phyloP scores from a whole-genome alignment of 2,888 invertebrate genomes.

The Villa cingulata region DNA sequence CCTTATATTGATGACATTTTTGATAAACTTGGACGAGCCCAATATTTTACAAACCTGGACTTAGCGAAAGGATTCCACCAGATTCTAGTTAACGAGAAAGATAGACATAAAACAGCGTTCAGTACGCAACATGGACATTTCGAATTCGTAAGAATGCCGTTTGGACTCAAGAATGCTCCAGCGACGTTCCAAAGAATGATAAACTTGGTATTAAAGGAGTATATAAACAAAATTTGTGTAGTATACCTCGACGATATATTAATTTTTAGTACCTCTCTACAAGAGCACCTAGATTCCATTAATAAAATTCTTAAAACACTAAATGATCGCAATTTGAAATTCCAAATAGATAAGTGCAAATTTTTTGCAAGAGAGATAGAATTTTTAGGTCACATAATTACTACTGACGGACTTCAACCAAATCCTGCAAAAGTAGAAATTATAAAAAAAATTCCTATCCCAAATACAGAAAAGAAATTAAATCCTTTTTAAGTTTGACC shows the following conservation, averaged over 20 bases:
- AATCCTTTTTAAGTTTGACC: background rate
- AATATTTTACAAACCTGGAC: constrained; percentile 17
- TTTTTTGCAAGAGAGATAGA: background rate
- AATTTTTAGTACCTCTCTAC: constrained; percentile 11
- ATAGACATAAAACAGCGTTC: constrained; percentile 22
- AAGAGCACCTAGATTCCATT: constrained; percentile 15
- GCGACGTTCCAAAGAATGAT: constrained; percentile 25
- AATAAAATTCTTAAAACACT: background rate
- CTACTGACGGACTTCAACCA: background rate
- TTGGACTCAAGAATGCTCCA: constrained; percentile 22
- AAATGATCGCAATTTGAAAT: background rate
- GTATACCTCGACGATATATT: constrained; percentile 23
- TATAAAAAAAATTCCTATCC: background rate
- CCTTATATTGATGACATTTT: constrained; percentile 18
- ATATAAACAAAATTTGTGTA: constrained; percentile 9
- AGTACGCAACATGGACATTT: constrained; percentile 19
- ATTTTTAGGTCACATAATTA: background rate
- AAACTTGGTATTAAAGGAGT: constrained; percentile 18
- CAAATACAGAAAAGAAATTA: background rate
- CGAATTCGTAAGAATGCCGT: constrained; percentile 22
- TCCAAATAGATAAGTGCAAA: background rate
- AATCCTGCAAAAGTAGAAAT: background rate
- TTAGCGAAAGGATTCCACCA: constrained; percentile 20
- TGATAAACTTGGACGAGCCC: constrained; percentile 12
- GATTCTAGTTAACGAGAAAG: constrained; percentile 16